Evolutionary conservation across 2,797 vertebrate genomes (phyloP), one percentile per base, ranked within the genome.

Genomic region (Hybognathus amarus): DNA sequence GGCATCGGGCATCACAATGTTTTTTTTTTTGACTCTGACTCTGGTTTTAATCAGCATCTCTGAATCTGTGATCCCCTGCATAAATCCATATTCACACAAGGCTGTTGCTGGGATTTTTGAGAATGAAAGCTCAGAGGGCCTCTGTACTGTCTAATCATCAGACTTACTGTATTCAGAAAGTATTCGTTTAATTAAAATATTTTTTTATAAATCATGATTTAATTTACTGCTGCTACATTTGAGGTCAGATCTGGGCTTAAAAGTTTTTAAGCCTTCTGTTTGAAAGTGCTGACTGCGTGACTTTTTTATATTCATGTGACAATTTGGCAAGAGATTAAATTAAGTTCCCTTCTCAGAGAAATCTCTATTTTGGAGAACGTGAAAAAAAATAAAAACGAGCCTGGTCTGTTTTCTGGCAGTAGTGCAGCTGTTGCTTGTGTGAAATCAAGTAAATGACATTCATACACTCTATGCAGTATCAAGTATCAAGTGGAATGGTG

Each of bases 201-300:
- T 56, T 38, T 38, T 2, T 10, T 10, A 61, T 27, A 42, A 42
- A 42, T 61, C 74, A 42, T 56, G 40, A 77, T 59, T 27, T 24
- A 15, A 76, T 59, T 67, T 42, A 42, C 4, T 50, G 3, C n/a
- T 1, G 30, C 54, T 61, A 17, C 1, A 1, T 59, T 54, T 76
- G 11, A n/a, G 24, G 27, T 59, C 68, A 77, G 42, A 33, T 36
- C 5, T 42, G 61, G 20, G 56, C 40, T 77, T 64, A 73, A 73
- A 80, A 12, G 50, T 54, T 74, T 66, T 45, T 30, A 83, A 78
- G 18, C 67, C 50, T 33, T 83, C 69, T 27, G 27, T 63, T 67
- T 87, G 27, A 83, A 85, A 80, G 80, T 81, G 84, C 78, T 74
- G 86, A 87, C 54, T 80, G 36, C 27, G 36, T 67, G 22, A 45